A percentile compares a stretch with the other conserved stretches of the same genome.
Conservation (phyloP, 2,113 vertebrate genomes). For the Hippocampus abdominalis region DNA sequence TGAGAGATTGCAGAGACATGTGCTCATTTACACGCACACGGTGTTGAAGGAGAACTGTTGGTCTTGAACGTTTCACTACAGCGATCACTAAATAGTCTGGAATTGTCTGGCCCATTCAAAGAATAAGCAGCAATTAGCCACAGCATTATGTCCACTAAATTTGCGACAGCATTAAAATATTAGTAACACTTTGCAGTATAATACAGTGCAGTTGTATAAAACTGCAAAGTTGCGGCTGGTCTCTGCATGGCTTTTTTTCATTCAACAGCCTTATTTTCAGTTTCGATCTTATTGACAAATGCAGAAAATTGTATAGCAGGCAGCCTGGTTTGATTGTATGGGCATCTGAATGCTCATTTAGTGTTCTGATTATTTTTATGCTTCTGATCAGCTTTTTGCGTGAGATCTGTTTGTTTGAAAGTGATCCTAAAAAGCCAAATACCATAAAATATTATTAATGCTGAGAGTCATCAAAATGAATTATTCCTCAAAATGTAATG, state of each 20-base stretch:
- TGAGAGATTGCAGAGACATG: conserved; percentile 51
- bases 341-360: too few species aligned
- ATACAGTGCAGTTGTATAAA: too few species aligned
- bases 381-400: too few species aligned
- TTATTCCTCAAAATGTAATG: conserved; percentile 41
- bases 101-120: not conserved
- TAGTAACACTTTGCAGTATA: not conserved
- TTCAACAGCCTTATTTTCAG: too few species aligned
- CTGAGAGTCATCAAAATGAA: conserved; percentile 14
- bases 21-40: too few species aligned
- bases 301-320: too few species aligned
- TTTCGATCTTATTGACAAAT: too few species aligned
- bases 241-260: too few species aligned
- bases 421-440: not conserved
- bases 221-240: too few species aligned
- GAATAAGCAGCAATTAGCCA: not conserved
- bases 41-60: not conserved
- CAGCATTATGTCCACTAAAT: not conserved
- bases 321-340: too few species aligned
- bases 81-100: not conserved
- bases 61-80: not conserved
- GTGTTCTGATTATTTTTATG: too few species aligned
- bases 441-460: not conserved
- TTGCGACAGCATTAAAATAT: not conserved
- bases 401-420: not conserved